A percentile compares a stretch with the other conserved stretches of the same genome.
phyloP scores from a whole-genome alignment of 1,140 invertebrate species.

The Megalopta genalis region DNA sequence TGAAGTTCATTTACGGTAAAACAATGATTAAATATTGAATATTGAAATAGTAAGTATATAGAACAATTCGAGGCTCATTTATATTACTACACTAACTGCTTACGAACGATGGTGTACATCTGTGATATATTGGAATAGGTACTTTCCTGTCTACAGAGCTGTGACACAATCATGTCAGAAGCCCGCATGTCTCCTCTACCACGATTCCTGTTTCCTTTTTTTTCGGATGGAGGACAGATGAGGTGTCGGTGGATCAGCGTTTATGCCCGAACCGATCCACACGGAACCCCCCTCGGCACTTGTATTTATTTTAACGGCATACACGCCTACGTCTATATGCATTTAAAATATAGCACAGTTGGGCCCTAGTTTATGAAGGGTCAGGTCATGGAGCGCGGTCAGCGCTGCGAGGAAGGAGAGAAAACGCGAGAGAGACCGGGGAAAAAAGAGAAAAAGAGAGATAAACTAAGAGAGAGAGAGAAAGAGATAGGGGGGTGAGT shows the following conservation, averaged over 20 bases:
- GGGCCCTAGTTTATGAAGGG: slow-evolving; percentile 80
- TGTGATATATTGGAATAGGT: slow-evolving; percentile 17
- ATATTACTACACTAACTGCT: no score
- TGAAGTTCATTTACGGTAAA: no score
- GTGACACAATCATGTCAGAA: slow-evolving; percentile 45
- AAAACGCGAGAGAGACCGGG: slow-evolving; percentile 54
- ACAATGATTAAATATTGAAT: no score
- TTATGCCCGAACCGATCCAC: slow-evolving; percentile 72
- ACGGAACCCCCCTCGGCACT: slow-evolving; percentile 63
- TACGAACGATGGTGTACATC: no score
- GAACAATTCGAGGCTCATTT: no score
- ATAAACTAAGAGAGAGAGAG: slow-evolving; percentile 58
- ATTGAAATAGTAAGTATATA: no score
- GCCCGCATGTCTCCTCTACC: slow-evolving; percentile 47
- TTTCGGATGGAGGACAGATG: slow-evolving; percentile 54
- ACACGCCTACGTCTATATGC: slow-evolving; percentile 79
- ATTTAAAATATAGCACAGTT: slow-evolving; percentile 80
- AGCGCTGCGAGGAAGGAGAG: slow-evolving; percentile 61
- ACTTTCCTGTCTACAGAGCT: no score
- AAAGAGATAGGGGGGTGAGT: slow-evolving; percentile 39
- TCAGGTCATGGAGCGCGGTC: slow-evolving; percentile 76
- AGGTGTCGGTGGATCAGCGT: slow-evolving; percentile 72
- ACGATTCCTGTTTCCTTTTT: slow-evolving; percentile 38
- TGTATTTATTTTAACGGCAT: slow-evolving; percentile 77
- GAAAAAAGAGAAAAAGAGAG: slow-evolving; percentile 52